A percentile compares a stretch with the other conserved stretches of the same genome.
Evolutionary conservation across 2,888 invertebrate species (phyloP).

Genomic region (Cephus spinipes): DNA sequence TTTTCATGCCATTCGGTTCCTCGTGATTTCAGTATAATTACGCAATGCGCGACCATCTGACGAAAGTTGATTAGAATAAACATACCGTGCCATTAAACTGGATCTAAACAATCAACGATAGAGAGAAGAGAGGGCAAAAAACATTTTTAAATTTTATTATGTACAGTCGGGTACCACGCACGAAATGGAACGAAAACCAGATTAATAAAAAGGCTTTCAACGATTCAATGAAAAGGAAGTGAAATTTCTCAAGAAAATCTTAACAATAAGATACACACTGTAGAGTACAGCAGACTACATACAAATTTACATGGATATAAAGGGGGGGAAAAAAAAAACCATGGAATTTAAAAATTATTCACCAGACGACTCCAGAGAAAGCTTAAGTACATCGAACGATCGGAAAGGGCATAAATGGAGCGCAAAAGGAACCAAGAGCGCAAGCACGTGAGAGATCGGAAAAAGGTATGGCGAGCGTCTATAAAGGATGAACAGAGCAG

Average conservation of each 20-base stretch:
- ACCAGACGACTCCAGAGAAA: neutral
- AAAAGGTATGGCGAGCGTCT: neutral
- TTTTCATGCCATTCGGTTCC: neutral
- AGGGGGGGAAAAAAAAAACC: neutral
- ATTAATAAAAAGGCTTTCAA: neutral
- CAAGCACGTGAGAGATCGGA: too few relatives aligned
- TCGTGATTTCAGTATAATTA: neutral
- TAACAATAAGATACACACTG: neutral
- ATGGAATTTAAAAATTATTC: neutral
- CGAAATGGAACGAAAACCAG: neutral
- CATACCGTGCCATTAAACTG: neutral
- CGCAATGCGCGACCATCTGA: neutral
- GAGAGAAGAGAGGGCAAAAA: too few relatives aligned
- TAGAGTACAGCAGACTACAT: neutral
- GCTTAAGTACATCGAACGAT: neutral
- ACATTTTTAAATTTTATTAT: neutral
- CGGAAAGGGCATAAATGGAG: slow-evolving; percentile 33
- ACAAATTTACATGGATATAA: neutral
- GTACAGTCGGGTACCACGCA: neutral
- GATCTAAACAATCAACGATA: neutral
- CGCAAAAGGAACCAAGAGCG: slow-evolving; percentile 21
- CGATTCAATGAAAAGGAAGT: neutral
- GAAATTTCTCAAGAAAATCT: neutral
- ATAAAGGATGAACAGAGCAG: slow-evolving; percentile 7
- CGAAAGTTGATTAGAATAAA: neutral